Percentiles rank a stretch among this genome's conserved stretches.
phyloP scores from a whole-genome alignment of 2,888 invertebrate genomes.

The Apotomis betuletana region DNA sequence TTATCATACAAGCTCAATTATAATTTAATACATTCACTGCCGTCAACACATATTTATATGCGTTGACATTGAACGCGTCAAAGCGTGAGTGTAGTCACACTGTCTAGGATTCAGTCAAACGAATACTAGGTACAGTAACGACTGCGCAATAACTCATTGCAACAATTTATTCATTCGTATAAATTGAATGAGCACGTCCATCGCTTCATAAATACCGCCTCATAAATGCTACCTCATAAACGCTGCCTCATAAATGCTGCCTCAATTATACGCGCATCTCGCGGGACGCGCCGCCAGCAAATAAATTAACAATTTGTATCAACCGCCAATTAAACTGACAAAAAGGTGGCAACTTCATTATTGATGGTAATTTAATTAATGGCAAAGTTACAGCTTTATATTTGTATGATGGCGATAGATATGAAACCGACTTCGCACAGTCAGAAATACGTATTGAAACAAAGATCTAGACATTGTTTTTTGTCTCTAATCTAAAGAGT shows the following conservation, averaged over 20 bases:
- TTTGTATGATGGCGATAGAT: no score
- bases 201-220: slow-evolving; percentile 15
- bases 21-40: no score
- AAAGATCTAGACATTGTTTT: no score
- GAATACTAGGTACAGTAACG: no score
- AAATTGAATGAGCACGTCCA: slow-evolving; percentile 10
- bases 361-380: slow-evolving; percentile 8
- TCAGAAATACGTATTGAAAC: no score
- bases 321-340: slow-evolving; percentile 18
- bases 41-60: no score
- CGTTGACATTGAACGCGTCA: no score
- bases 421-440: no score
- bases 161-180: slow-evolving; percentile 15
- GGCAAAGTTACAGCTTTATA: background rate
- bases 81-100: background rate
- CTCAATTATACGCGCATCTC: slow-evolving; percentile 14
- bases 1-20: no score
- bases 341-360: background rate
- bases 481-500: no score
- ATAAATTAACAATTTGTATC: slow-evolving; percentile 21
- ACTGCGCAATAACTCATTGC: slow-evolving; percentile 11
- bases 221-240: slow-evolving; percentile 22
- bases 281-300: background rate
- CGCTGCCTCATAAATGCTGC: background rate
- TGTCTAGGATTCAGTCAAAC: background rate